Conservation (phyloP, 1,140 invertebrate species). For the Melitaea cinxia region DNA sequence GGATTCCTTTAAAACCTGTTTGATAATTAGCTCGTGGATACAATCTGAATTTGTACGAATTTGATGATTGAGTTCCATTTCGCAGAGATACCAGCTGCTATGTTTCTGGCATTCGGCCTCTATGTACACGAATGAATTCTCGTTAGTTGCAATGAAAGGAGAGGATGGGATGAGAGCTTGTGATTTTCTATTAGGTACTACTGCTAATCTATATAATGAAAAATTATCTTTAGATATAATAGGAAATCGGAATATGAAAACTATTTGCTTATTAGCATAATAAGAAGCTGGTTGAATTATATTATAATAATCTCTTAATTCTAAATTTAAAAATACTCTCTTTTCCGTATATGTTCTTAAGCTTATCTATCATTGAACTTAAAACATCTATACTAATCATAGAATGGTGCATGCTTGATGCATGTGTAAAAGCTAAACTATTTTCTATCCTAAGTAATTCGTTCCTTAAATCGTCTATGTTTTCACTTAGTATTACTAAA, state of each 20-base stretch:
- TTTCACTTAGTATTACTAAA: too few relatives aligned
- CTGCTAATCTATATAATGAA: not conserved
- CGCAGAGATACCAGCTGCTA: not conserved
- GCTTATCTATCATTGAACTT: slow-evolving; percentile 39
- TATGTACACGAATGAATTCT: slow-evolving; percentile 41
- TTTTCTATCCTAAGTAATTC: slow-evolving; percentile 41
- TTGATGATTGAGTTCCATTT: not conserved
- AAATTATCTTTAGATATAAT: not conserved
- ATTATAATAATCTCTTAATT: slow-evolving; percentile 29
- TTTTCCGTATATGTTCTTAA: slow-evolving; percentile 22
- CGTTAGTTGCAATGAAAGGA: slow-evolving; percentile 43
- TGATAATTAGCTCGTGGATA: slow-evolving; percentile 26
- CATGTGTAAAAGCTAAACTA: slow-evolving; percentile 45
- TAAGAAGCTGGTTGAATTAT: slow-evolving; percentile 14
- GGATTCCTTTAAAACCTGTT: slow-evolving; percentile 37
- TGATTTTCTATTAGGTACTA: slow-evolving; percentile 32
- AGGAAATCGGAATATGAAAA: not conserved
- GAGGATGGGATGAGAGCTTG: slow-evolving; percentile 39
- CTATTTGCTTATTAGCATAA: slow-evolving; percentile 31
- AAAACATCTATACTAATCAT: slow-evolving; percentile 35
- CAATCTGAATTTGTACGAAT: not conserved
- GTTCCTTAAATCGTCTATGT: too few relatives aligned
- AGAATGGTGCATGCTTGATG: slow-evolving; percentile 40
- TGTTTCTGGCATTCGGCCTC: not conserved
- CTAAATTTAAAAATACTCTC: slow-evolving; percentile 41